Evolutionary conservation across 2,797 vertebrate species (phyloP).

Genomic region (Naso thynnoides): DNA sequence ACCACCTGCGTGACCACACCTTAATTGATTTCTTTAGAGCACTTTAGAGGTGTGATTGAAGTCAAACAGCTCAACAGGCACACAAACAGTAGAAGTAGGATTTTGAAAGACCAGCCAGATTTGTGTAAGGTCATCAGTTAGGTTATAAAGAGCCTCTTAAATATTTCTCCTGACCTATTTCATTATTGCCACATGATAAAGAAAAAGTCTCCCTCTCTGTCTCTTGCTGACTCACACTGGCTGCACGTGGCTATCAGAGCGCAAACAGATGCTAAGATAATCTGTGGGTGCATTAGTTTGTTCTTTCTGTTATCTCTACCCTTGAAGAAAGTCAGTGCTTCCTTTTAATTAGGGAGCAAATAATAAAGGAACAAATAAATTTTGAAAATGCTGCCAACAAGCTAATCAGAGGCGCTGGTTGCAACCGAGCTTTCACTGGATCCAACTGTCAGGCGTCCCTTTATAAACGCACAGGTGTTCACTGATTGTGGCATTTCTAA

Average conservation of each 20-base stretch:
- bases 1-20: background rate
- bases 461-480: background rate
- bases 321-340: slow-evolving; percentile 56
- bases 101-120: background rate
- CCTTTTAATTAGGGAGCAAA: slow-evolving; percentile 40
- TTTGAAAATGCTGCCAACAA: background rate
- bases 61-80: slow-evolving; percentile 10
- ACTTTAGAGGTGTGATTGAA: background rate
- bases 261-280: slow-evolving; percentile 54
- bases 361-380: slow-evolving; percentile 9
- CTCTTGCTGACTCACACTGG: slow-evolving; percentile 15
- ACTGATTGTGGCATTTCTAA: background rate
- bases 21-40: slow-evolving; percentile 16
- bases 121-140: background rate
- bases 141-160: background rate
- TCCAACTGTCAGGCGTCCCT: background rate
- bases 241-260: slow-evolving; percentile 25
- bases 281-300: slow-evolving; percentile 23
- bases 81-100: background rate
- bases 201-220: slow-evolving; percentile 10
- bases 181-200: slow-evolving; percentile 1
- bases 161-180: background rate
- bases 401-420: background rate
- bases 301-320: slow-evolving; percentile 44
- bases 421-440: background rate